Conservation (phyloP, 2,888 invertebrate species). For the Thumatha senex region DNA sequence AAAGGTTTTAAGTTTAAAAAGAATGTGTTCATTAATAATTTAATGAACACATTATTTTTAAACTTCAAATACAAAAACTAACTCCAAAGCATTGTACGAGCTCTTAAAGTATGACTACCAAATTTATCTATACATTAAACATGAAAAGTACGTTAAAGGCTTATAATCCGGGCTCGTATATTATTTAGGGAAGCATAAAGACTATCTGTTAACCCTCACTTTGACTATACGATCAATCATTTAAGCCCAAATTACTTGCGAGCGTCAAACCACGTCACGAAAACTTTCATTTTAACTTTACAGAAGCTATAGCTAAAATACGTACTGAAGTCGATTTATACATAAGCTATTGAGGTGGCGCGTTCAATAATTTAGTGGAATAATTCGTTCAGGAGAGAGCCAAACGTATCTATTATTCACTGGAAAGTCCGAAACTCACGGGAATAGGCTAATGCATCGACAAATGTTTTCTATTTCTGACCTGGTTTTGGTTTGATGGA, state of each 20-base stretch:
- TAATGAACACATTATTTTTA: too few species aligned
- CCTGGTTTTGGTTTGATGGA: conserved; percentile 49
- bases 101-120: background rate
- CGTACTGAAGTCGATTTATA: conserved; percentile 59
- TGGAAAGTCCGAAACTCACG: conserved; percentile 52
- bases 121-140: conserved; percentile 18
- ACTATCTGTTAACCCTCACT: conserved; percentile 28
- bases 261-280: conserved; percentile 31
- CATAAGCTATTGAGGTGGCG: conserved; percentile 48
- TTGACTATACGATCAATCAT: conserved; percentile 39
- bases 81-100: background rate
- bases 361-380: conserved; percentile 73
- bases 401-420: conserved; percentile 71
- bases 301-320: conserved; percentile 17
- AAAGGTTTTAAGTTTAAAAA: too few species aligned
- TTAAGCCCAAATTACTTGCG: conserved; percentile 40
- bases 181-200: conserved; percentile 25
- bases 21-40: too few species aligned
- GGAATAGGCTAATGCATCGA: conserved; percentile 55
- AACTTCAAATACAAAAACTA: background rate
- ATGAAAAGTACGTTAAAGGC: conserved; percentile 22
- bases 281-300: conserved; percentile 34
- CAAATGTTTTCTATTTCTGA: conserved; percentile 57
- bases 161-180: conserved; percentile 21
- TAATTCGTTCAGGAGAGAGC: conserved; percentile 63